Base-by-base conservation (phyloP, 2,113 vertebrate genomes). In the Cyprinodon brontotheroides region DNA sequence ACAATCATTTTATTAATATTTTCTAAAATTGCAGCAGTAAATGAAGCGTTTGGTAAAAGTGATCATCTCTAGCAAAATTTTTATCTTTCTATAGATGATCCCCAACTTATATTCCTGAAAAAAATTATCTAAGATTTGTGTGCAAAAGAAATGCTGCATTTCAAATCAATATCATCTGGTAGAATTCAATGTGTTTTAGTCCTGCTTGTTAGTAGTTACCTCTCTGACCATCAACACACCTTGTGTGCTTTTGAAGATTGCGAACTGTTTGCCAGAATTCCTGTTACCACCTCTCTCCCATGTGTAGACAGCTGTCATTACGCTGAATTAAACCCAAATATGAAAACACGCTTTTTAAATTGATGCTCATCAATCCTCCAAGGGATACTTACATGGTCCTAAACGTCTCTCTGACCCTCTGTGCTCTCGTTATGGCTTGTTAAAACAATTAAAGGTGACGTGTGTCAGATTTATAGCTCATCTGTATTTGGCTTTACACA, bases 391-490 rank as follows among this genome's bases (percentile, higher is more conserved):
- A 81, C 91, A 87, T 90, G 85, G 87, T 67, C 78, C 74, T 70
- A 75, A 87, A 80, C 82, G 89, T 82, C 84, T 80, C 22, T 8
- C 74, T 87, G 90, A 91, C 89, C 89, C 80, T 77, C 69, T 1
- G 37, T 75, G 85, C 76, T 86, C 75, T 83, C 83, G 83, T 91
- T 90, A 91, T 74, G 65, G 80, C 88, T 90, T 90, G 89, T 91
- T 92, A 91, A 65, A 89, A 85, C 89, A 83, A 92, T 90, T 89
- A 90, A 84, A 87, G 70, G 81, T 82, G 89, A 90, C 68, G 61
- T 70, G 82, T 80, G 73, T 89, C 85, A 89, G 85, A 87, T 90
- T 75, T 83, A 90, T 85, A 45, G 60, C 22, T 82, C 79, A 69
- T 57, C 86, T 79, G 67, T 75, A 39, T 75, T 22, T 77, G 53